Evolutionary conservation across 1,140 invertebrate species (phyloP).

Genomic region (Aphelenchoides besseyi): DNA sequence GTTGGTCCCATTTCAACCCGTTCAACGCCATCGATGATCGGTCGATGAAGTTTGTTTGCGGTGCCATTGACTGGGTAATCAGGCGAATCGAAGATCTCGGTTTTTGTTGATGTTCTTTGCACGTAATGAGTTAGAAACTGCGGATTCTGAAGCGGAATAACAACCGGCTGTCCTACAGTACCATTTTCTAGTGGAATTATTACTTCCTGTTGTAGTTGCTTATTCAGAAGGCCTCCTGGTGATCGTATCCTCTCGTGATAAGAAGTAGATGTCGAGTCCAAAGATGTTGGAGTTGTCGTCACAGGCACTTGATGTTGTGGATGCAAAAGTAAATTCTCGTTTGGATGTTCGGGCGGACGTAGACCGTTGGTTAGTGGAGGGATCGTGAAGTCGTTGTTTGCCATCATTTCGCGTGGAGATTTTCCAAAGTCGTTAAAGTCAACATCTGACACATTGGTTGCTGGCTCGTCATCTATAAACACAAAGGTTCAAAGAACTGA

Average conservation of each 20-base stretch:
- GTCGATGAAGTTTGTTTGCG: neutral
- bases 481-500: neutral
- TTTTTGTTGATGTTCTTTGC: neutral
- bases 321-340: too few species aligned
- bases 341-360: too few species aligned
- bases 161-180: neutral
- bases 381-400: neutral
- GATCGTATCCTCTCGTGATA: neutral
- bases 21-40: neutral
- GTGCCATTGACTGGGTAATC: neutral
- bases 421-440: neutral
- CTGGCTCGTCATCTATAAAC: conserved; percentile 15
- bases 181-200: neutral
- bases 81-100: neutral
- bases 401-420: neutral
- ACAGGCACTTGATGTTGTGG: too few species aligned
- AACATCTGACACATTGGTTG: neutral
- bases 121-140: neutral
- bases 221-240: neutral
- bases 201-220: neutral
- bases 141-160: neutral
- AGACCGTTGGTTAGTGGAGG: neutral
- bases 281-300: neutral
- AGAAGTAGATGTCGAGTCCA: neutral
- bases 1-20: neutral